These are phyloP conservation scores for Tachyglossus aculeatus DNA, from an alignment of 2,797 vertebrate genomes.

Conservation along the genomic window DNA sequence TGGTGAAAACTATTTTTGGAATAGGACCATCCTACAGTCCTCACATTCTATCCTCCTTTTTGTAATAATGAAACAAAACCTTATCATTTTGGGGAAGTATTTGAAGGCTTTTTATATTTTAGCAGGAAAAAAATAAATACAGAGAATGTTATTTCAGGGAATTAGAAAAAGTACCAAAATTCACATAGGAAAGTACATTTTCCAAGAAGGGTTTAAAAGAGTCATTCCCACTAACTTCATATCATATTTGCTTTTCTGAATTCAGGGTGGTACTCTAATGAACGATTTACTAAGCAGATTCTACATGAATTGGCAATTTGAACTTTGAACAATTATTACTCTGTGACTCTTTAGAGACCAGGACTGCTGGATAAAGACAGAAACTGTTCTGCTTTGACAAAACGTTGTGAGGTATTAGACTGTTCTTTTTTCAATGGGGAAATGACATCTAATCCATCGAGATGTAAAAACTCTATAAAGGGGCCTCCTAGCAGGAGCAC, in stretches of 20 bases:
- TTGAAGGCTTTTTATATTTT: too few species aligned
- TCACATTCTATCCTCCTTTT: too few species aligned
- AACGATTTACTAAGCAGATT: constrained; percentile 42
- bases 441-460: constrained; percentile 71
- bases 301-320: constrained; percentile 68
- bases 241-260: constrained; percentile 32
- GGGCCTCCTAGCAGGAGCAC: constrained; percentile 58
- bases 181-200: not conserved
- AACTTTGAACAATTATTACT: constrained; percentile 70
- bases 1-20: too few species aligned
- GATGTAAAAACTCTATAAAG: constrained; percentile 75
- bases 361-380: constrained; percentile 63
- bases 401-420: too few species aligned
- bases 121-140: not conserved
- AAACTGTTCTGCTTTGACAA: constrained; percentile 61
- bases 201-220: not conserved
- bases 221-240: constrained; percentile 2
- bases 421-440: constrained; percentile 43
- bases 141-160: not conserved
- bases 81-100: too few species aligned
- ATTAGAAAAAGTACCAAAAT: too few species aligned
- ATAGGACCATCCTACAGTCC: too few species aligned
- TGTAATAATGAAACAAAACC: too few species aligned
- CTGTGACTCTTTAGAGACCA: constrained; percentile 62
- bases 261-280: constrained; percentile 37